Evolutionary conservation across 2,888 invertebrate genomes (phyloP).

Genomic region (Cephus nigrinus): DNA sequence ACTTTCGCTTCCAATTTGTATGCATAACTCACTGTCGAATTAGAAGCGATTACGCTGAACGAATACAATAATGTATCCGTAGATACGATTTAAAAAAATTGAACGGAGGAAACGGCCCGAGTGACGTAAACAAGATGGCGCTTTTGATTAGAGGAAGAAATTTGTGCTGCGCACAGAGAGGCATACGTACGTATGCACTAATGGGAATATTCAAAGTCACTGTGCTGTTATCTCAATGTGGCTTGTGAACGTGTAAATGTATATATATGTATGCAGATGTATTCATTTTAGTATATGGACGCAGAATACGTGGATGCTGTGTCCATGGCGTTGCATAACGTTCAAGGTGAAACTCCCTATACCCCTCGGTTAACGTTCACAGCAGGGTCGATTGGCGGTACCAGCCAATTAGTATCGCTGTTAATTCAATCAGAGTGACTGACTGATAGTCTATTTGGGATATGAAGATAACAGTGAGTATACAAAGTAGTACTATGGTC

Average conservation of each 20-base stretch:
- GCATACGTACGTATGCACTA: neutral
- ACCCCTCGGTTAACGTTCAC: conserved; percentile 14
- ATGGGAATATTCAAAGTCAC: neutral
- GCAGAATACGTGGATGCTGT: neutral
- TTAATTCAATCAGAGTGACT: conserved; percentile 32
- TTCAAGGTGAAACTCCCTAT: conserved; percentile 54
- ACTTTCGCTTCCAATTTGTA: neutral
- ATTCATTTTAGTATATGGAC: neutral
- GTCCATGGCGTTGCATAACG: conserved; percentile 43
- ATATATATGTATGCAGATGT: neutral
- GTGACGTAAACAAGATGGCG: neutral
- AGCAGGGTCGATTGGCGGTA: neutral
- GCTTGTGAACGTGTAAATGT: neutral
- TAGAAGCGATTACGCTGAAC: neutral
- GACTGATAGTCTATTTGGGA: neutral
- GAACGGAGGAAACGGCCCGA: neutral
- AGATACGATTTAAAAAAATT: neutral
- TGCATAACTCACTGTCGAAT: neutral
- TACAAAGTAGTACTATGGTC: neutral
- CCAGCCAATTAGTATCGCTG: conserved; percentile 27
- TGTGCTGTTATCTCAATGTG: neutral
- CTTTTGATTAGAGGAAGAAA: neutral
- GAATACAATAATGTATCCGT: neutral
- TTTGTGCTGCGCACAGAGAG: neutral
- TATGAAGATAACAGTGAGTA: neutral